These are phyloP conservation scores for Lycophotia porphyrea DNA, from an alignment of 2,888 invertebrate genomes.

Conservation along the genomic window DNA sequence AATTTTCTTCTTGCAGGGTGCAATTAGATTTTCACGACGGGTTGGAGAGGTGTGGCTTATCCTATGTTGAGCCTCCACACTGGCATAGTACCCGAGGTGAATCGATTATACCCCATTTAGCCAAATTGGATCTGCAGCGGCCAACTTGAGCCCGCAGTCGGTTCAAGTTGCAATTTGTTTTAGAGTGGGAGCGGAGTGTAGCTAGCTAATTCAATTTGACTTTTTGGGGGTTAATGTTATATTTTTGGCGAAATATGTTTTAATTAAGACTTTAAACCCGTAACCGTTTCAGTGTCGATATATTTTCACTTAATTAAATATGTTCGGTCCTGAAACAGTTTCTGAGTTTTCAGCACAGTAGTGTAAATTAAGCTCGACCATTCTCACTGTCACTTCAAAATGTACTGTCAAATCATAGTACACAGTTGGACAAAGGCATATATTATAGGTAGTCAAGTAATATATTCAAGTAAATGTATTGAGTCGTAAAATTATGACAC, in stretches of 20 bases:
- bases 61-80: background rate
- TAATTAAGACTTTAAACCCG: background rate
- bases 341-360: constrained; percentile 18
- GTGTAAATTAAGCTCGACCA: constrained; percentile 9
- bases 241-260: constrained; percentile 13
- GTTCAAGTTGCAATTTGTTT: background rate
- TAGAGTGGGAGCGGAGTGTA: background rate
- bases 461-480: constrained; percentile 49
- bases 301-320: constrained; percentile 1
- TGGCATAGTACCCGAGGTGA: background rate
- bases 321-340: background rate
- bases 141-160: background rate
- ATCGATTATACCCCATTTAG: background rate
- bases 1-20: background rate
- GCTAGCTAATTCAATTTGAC: background rate
- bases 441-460: constrained; percentile 27
- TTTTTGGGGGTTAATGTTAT: background rate
- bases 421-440: background rate
- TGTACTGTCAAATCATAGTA: constrained; percentile 4
- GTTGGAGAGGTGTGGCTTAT: no score
- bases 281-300: background rate
- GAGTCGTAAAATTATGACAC: constrained; percentile 31
- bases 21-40: no score
- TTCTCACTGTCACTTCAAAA: constrained; percentile 13
- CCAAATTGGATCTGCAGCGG: background rate